phyloP scores from a whole-genome alignment of 2,113 vertebrate genomes.

The Acinonyx jubatus region DNA sequence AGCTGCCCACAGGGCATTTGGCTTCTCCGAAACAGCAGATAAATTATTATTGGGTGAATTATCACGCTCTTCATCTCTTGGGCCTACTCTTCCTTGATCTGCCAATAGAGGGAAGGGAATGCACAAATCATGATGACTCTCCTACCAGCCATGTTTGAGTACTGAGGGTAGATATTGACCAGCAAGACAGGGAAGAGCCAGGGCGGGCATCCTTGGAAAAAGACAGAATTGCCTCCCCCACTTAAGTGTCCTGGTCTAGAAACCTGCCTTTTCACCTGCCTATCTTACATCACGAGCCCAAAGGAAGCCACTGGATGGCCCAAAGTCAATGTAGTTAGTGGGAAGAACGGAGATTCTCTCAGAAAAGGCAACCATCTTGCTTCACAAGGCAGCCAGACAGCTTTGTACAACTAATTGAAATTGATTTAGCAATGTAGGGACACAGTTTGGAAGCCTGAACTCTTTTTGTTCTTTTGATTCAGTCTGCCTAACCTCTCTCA shows the following conservation, averaged over 20 bases:
- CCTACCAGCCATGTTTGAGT: neutral
- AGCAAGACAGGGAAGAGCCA: neutral
- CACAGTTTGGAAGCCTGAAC: conserved; percentile 71
- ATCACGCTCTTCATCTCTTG: neutral
- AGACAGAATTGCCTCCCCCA: neutral
- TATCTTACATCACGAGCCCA: neutral
- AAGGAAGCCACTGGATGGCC: neutral
- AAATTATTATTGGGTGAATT: conserved; percentile 53
- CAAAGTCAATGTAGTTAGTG: neutral
- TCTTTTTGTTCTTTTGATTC: conserved; percentile 76
- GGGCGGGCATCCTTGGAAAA: neutral
- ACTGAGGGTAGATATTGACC: neutral
- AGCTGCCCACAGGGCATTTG: neutral
- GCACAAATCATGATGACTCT: neutral
- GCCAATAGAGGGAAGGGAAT: neutral
- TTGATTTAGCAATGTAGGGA: conserved; percentile 73
- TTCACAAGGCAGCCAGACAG: conserved; percentile 45
- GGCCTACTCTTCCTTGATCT: neutral
- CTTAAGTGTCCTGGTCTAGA: neutral
- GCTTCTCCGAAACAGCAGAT: conserved; percentile 55
- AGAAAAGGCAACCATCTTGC: conserved; percentile 49
- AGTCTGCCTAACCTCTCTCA: conserved; percentile 76
- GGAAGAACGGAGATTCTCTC: neutral
- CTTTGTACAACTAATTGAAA: conserved; percentile 76
- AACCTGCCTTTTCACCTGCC: neutral